Conservation (phyloP, 2,113 vertebrate species). For the Empidonax traillii region DNA sequence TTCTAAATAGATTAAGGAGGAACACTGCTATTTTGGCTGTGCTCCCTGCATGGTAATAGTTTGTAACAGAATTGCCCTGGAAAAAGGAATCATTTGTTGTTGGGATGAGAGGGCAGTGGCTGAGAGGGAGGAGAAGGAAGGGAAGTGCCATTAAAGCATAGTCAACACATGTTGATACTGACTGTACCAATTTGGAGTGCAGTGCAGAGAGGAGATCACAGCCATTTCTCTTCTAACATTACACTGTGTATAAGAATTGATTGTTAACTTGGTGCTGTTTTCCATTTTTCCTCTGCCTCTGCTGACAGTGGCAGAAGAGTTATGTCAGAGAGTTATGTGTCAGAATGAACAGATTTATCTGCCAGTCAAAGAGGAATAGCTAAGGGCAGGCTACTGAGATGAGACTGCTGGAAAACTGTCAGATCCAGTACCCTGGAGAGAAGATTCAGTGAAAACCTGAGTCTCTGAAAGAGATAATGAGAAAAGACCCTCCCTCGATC, state of each 20-base stretch:
- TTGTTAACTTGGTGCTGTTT: background rate
- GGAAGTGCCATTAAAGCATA: background rate
- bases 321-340: constrained; percentile 71
- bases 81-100: background rate
- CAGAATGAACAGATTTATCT: background rate
- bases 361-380: background rate
- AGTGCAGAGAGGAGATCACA: background rate
- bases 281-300: background rate
- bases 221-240: background rate
- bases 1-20: background rate
- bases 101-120: background rate
- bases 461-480: constrained; percentile 64
- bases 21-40: background rate
- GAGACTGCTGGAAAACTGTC: background rate
- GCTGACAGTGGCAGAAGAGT: constrained; percentile 62
- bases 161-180: background rate
- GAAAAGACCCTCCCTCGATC: background rate
- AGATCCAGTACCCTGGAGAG: constrained; percentile 71
- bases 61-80: background rate
- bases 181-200: background rate
- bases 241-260: background rate
- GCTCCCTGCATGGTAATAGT: background rate
- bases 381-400: background rate
- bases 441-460: constrained; percentile 71
- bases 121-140: background rate